Base-by-base conservation (phyloP, 2,888 invertebrate genomes). In the Ennomos quercinarius region DNA sequence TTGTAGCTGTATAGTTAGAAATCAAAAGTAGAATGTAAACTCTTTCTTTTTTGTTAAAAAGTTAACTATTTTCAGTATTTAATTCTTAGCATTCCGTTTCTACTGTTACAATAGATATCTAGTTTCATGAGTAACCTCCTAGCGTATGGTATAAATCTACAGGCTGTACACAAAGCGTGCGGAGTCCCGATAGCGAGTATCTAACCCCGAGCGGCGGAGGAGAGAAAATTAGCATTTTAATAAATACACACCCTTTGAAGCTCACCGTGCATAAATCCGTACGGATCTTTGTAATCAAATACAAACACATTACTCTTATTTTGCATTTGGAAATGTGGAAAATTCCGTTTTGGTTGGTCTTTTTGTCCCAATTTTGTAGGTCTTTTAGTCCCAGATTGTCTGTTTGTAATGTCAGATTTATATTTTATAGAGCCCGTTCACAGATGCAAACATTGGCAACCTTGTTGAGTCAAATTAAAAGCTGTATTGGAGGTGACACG, bases 161-260 rank as follows among this genome's bases (percentile, higher is more conserved):
- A 86, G 83, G 87, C 80, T 79, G 91, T 86, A 87, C 76, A 91
- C 91, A 91, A 88, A 89, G 90, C 90, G 91, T 92, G 92, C 82
- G 83, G 81, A 79, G 78, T 75, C 74, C 87, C 78, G 92, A 92
- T 92, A 92, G 89, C 70, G 73, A 81, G 84, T 88, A 89, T 88
- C 91, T 88, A 89, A 87, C 86, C 87, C 89, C 82, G 73, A 67
- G 64, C 70, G 72, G 76, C 73, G 84, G 86, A 81, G 85, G 82
- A 87, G 85, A 67, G 84, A 84, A 89, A 92, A 92, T 92, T 92
- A 88, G 92, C 92, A 92, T 92, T 92, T 92, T 92, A 92, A 92
- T 92, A 92, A 92, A 92, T 92, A 92, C 85, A 91, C 92, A 92
- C 92, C 91, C 92, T 91, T 92, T 91, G 83, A 83, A 89, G 83